phyloP scores from a whole-genome alignment of 2,113 vertebrate species.

The Ciconia stormi region DNA sequence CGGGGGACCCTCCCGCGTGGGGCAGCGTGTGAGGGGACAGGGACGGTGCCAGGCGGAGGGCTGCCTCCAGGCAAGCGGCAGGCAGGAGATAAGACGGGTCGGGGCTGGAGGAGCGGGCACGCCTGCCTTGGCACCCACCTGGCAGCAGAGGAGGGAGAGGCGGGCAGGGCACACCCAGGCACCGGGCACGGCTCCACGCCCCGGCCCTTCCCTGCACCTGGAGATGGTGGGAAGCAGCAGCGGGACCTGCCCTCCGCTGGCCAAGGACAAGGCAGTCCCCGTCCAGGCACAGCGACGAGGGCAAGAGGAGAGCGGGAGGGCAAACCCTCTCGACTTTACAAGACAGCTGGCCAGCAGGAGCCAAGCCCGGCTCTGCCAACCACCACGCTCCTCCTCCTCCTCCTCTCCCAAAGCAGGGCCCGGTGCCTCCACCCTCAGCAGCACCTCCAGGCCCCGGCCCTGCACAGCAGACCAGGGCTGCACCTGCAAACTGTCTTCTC shows the following conservation, averaged over 20 bases:
- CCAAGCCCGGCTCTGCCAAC: background rate
- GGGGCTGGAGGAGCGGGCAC: background rate
- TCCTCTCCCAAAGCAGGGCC: accelerated
- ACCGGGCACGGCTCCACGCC: accelerated
- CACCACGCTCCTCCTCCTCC: background rate
- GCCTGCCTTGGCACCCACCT: background rate
- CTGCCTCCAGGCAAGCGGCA: background rate
- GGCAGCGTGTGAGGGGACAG: background rate
- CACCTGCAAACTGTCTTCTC: background rate
- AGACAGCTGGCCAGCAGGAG: background rate
- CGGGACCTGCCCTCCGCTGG: background rate
- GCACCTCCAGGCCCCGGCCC: too few relatives aligned
- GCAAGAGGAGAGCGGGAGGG: background rate
- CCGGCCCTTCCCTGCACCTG: background rate
- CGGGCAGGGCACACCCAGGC: background rate
- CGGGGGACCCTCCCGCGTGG: accelerated
- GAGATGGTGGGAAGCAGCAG: background rate
- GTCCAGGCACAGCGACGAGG: background rate
- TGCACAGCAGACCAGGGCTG: background rate
- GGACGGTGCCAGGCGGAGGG: too few relatives aligned
- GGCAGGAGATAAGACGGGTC: background rate
- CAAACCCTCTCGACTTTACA: background rate
- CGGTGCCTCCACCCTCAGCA: background rate
- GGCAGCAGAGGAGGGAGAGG: background rate
- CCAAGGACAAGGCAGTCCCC: background rate